Conservation (phyloP, 2,888 invertebrate species). For the Drosophila ezoana region DNA sequence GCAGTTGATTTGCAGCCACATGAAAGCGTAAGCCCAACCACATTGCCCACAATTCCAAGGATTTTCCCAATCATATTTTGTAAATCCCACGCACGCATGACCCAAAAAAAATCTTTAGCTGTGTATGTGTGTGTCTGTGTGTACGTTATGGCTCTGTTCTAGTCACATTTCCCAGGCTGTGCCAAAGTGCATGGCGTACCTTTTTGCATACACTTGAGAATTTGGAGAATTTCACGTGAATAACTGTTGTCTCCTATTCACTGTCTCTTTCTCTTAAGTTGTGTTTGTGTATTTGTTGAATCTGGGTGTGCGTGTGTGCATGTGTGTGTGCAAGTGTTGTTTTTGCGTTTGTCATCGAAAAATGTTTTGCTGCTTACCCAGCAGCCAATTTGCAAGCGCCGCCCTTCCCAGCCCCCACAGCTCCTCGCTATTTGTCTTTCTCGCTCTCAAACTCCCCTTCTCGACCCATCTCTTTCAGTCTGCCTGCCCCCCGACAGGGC, state of each 20-base stretch:
- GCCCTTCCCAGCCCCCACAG: neutral
- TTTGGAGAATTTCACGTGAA: constrained; percentile 53
- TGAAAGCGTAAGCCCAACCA: constrained; percentile 10
- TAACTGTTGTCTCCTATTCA: constrained; percentile 42
- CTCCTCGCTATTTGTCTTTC: neutral
- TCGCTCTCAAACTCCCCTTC: neutral
- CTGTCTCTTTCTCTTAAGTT: constrained; percentile 15
- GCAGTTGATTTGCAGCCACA: constrained; percentile 30
- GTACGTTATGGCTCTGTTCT: constrained; percentile 13
- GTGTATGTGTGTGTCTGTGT: constrained; percentile 15
- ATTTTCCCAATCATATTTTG: constrained; percentile 30
- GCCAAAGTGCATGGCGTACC: constrained; percentile 21
- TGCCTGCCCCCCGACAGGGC: neutral
- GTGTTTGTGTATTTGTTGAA: constrained; percentile 10
- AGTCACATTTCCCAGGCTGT: constrained; percentile 14
- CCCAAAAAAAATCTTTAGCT: constrained; percentile 12
- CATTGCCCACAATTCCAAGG: constrained; percentile 25
- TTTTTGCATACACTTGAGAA: constrained; percentile 51
- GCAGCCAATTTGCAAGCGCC: constrained; percentile 58
- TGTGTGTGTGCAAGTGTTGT: constrained; percentile 34
- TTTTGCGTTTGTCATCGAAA: constrained; percentile 68
- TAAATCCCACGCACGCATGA: constrained; percentile 10
- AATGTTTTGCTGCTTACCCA: constrained; percentile 57
- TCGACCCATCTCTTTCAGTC: neutral
- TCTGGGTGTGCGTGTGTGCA: neutral